A percentile compares a stretch with the other conserved stretches of the same genome.
phyloP scores from a whole-genome alignment of 1,140 invertebrate species.

The Cydia splendana region DNA sequence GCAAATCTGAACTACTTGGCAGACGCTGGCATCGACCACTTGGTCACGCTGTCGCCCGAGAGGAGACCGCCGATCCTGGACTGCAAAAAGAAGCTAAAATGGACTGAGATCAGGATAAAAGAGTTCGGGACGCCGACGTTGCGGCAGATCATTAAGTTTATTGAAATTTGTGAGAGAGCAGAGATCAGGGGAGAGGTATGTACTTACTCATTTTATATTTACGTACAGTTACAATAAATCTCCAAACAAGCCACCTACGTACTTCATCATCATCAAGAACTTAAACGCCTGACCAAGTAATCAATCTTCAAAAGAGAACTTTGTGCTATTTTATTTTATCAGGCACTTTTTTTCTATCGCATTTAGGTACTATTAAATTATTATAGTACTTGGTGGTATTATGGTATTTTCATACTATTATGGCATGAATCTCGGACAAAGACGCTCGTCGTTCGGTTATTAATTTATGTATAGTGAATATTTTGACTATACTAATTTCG shows the following conservation, averaged over 20 bases:
- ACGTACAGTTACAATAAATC: background rate
- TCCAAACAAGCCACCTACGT: background rate
- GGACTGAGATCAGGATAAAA: constrained; percentile 82
- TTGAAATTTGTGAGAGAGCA: constrained; percentile 81
- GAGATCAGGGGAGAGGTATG: constrained; percentile 75
- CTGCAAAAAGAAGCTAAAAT: constrained; percentile 76
- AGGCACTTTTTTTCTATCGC: constrained; percentile 26
- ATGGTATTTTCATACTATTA: too few relatives aligned
- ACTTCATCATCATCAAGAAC: too few relatives aligned
- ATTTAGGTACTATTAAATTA: too few relatives aligned
- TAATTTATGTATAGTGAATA: too few relatives aligned
- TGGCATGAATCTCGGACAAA: too few relatives aligned
- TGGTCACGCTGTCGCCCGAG: constrained; percentile 84
- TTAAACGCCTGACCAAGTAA: background rate
- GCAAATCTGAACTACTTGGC: constrained; percentile 82
- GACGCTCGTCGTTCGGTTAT: too few relatives aligned
- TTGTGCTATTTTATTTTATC: constrained; percentile 8
- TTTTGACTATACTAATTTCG: too few relatives aligned
- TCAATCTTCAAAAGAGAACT: background rate
- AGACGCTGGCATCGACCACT: constrained; percentile 77
- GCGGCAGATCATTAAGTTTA: constrained; percentile 84
- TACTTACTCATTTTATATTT: constrained; percentile 25
- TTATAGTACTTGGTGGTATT: too few relatives aligned
- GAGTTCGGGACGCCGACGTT: constrained; percentile 85
- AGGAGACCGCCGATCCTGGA: constrained; percentile 80